Evolutionary conservation across 2,113 vertebrate genomes (phyloP).

Genomic region (Eubucco bourcierii): DNA sequence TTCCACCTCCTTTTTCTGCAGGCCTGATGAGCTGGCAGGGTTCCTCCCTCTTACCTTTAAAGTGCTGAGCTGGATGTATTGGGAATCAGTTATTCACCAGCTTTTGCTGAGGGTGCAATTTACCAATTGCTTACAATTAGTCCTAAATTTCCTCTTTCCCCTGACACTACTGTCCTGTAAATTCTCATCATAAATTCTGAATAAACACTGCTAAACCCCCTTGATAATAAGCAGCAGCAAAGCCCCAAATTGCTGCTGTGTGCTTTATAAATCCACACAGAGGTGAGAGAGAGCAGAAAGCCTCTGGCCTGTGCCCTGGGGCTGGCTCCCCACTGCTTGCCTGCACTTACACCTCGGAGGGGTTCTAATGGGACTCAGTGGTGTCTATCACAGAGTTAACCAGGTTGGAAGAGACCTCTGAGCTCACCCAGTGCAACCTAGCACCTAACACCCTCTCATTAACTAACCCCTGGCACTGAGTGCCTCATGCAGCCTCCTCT

Average conservation of each 20-base stretch:
- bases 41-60: neutral
- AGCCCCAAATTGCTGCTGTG: neutral
- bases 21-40: neutral
- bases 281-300: neutral
- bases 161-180: neutral
- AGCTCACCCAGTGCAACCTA: too few relatives aligned
- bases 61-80: conserved; percentile 2
- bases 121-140: conserved; percentile 36
- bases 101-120: conserved; percentile 35
- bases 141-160: neutral
- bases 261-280: conserved; percentile 22
- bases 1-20: neutral
- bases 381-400: neutral
- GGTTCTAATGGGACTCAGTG: neutral
- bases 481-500: too few relatives aligned
- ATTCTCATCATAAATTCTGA: conserved; percentile 22
- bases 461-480: too few relatives aligned
- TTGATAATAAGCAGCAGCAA: conserved; percentile 1
- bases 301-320: neutral
- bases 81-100: neutral
- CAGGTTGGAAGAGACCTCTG: too few relatives aligned
- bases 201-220: conserved; percentile 5
- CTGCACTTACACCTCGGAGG: neutral
- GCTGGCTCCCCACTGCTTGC: neutral
- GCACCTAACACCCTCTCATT: too few relatives aligned